These are phyloP conservation scores for Hyla sarda DNA, from an alignment of 2,113 vertebrate species.

Conservation along the genomic window DNA sequence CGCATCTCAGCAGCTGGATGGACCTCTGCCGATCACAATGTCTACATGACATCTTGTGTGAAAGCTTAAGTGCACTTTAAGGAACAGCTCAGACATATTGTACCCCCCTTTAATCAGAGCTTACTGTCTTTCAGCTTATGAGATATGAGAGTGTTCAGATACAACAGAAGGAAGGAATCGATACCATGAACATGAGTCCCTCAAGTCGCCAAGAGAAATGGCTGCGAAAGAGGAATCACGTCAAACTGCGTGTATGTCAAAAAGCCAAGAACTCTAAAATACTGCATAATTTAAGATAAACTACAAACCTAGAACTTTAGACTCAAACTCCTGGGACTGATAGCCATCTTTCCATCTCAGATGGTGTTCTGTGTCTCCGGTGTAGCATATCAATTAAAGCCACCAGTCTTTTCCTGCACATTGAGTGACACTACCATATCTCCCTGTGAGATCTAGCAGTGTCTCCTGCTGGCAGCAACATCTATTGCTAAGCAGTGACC, in stretches of 20 bases:
- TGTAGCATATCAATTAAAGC: neutral
- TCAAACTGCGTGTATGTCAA: constrained; percentile 87
- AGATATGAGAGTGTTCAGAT: constrained; percentile 83
- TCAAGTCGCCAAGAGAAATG: constrained; percentile 92
- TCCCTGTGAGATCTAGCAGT: neutral
- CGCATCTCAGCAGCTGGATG: too few relatives aligned
- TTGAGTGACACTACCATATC: neutral
- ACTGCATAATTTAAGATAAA: neutral
- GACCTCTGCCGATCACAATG: too few relatives aligned
- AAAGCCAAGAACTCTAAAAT: neutral
- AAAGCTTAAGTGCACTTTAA: too few relatives aligned
- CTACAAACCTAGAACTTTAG: neutral
- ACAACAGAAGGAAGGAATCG: constrained; percentile 80
- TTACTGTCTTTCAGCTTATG: constrained; percentile 83
- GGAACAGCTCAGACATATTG: neutral
- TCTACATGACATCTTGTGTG: too few relatives aligned
- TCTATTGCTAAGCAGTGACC: neutral
- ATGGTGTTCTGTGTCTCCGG: neutral
- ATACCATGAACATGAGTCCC: constrained; percentile 79
- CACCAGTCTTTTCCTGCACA: neutral
- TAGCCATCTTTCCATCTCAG: neutral
- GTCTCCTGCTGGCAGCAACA: neutral
- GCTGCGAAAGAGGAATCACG: constrained; percentile 92
- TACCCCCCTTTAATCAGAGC: neutral
- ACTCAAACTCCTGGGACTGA: neutral